A percentile compares a stretch with the other conserved stretches of the same genome.
Conservation (phyloP, 1,140 invertebrate species). For the Drosophila santomea region DNA sequence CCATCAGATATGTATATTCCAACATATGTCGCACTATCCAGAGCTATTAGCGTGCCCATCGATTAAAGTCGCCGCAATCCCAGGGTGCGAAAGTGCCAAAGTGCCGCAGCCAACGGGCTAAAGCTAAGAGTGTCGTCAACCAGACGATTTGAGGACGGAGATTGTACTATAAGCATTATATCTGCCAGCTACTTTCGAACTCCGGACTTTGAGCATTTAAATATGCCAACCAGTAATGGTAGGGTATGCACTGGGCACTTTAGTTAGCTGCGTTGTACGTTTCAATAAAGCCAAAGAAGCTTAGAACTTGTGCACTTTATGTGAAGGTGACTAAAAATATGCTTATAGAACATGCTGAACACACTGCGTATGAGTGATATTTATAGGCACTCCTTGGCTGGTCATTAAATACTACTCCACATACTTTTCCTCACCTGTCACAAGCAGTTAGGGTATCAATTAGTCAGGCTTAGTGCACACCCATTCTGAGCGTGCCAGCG, state of each 20-base stretch:
- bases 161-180: constrained; percentile 58
- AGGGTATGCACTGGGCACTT: constrained; percentile 6
- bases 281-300: neutral
- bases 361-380: constrained; percentile 17
- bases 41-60: constrained; percentile 67
- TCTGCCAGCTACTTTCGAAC: constrained; percentile 48
- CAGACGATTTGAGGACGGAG: constrained; percentile 59
- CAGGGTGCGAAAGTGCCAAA: constrained; percentile 20
- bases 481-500: constrained; percentile 8
- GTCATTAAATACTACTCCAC: neutral
- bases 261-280: neutral
- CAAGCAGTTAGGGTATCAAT: constrained; percentile 19
- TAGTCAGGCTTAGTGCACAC: constrained; percentile 3
- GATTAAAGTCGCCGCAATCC: constrained; percentile 59
- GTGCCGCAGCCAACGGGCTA: constrained; percentile 21
- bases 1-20: constrained; percentile 75
- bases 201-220: constrained; percentile 57
- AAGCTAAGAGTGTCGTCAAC: constrained; percentile 54
- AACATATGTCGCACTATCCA: constrained; percentile 58
- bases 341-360: too few species aligned
- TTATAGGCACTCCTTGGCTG: too few species aligned
- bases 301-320: neutral
- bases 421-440: neutral
- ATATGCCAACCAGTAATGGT: constrained; percentile 35
- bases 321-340: neutral